Conservation (phyloP, 2,113 vertebrate genomes). For the Erythrocebus patas region DNA sequence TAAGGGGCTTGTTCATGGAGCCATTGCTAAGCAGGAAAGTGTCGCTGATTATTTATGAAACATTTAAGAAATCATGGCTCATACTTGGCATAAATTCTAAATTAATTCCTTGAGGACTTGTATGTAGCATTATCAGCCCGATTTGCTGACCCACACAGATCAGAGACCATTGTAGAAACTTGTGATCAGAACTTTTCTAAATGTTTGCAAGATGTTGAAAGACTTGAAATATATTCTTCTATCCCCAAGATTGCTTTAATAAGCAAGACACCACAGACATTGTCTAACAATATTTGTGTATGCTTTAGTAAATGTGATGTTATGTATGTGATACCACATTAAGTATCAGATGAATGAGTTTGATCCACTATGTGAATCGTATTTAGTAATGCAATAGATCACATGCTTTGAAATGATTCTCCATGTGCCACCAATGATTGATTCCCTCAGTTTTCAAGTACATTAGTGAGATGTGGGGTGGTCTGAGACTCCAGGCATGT, state of each 20-base stretch:
- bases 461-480: neutral
- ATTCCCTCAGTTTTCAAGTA: neutral
- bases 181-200: neutral
- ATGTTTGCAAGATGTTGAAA: neutral
- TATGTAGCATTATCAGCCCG: neutral
- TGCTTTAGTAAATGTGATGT: neutral
- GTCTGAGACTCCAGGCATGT: neutral
- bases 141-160: neutral
- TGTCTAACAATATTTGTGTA: neutral
- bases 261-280: neutral
- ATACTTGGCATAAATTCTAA: neutral
- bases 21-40: neutral
- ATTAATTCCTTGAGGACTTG: slow-evolving; percentile 7
- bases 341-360: neutral
- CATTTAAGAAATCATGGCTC: neutral
- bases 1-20: neutral
- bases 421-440: neutral
- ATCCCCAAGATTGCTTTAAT: neutral
- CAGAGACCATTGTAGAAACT: neutral
- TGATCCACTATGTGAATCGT: neutral
- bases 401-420: neutral
- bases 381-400: neutral
- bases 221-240: neutral
- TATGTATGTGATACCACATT: neutral
- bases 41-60: slow-evolving; percentile 26